Percentiles rank a stretch among this genome's conserved stretches.
phyloP scores from a whole-genome alignment of 2,888 invertebrate species.

The Rhagium mordax region DNA sequence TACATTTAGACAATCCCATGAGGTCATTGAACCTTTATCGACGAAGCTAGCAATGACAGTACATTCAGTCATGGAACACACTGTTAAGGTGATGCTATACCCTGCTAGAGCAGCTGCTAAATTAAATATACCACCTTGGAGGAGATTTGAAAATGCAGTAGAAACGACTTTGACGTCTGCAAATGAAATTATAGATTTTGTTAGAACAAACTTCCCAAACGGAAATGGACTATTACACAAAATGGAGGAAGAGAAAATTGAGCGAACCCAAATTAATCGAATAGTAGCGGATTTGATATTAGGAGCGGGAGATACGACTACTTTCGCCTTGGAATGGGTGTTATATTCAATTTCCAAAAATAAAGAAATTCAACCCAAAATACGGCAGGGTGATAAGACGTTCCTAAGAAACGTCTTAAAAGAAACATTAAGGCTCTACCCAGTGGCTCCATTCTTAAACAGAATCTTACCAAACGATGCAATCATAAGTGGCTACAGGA shows the following conservation, averaged over 20 bases:
- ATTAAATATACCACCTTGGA: slow-evolving; percentile 80
- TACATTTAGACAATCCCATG: slow-evolving; percentile 55
- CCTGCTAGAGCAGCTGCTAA: slow-evolving; percentile 78
- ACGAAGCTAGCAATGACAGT: slow-evolving; percentile 76
- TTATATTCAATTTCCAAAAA: slow-evolving; percentile 80
- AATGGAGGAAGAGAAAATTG: slow-evolving; percentile 75
- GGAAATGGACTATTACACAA: slow-evolving; percentile 75
- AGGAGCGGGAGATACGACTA: slow-evolving; percentile 83
- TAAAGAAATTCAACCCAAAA: slow-evolving; percentile 72
- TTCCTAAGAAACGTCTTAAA: slow-evolving; percentile 79
- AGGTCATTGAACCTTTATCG: slow-evolving; percentile 70
- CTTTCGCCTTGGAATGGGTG: slow-evolving; percentile 88
- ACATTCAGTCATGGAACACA: slow-evolving; percentile 82
- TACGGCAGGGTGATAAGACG: slow-evolving; percentile 60
- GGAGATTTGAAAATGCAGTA: slow-evolving; percentile 78
- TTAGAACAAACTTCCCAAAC: slow-evolving; percentile 58
- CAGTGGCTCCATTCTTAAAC: slow-evolving; percentile 91
- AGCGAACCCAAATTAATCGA: slow-evolving; percentile 76
- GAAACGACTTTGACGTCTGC: slow-evolving; percentile 71
- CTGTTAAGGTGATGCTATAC: slow-evolving; percentile 79
- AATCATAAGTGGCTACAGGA: slow-evolving; percentile 78
- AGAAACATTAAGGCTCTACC: slow-evolving; percentile 89
- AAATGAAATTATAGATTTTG: slow-evolving; percentile 70
- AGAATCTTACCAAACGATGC: slow-evolving; percentile 81
- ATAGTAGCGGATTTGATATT: slow-evolving; percentile 90